A percentile compares a stretch with the other conserved stretches of the same genome.
Evolutionary conservation across 2,797 vertebrate genomes (phyloP).

Genomic region (Sardinella longiceps): DNA sequence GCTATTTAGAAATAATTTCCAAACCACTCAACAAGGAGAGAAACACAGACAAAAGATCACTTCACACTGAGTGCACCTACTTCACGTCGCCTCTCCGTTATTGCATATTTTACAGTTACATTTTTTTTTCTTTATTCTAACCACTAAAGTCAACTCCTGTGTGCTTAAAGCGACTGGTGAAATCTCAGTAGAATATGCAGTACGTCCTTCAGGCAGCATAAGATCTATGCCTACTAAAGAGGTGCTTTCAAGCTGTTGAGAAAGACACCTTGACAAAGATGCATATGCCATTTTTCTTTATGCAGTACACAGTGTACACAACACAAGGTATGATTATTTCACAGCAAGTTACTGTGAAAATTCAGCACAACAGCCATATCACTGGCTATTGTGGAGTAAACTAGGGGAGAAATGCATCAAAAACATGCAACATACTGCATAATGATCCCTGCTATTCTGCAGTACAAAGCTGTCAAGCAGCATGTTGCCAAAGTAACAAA

Average conservation of each 20-base stretch:
- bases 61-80: neutral
- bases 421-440: neutral
- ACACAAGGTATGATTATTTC: neutral
- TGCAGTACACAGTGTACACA: neutral
- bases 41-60: slow-evolving; percentile 1
- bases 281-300: neutral
- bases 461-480: neutral
- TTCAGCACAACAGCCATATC: neutral
- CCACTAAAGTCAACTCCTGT: slow-evolving; percentile 11
- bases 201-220: neutral
- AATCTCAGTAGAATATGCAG: neutral
- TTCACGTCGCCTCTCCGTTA: slow-evolving; percentile 11
- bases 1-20: slow-evolving; percentile 14
- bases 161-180: neutral
- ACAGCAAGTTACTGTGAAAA: neutral
- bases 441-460: neutral
- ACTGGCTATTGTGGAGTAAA: neutral
- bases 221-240: neutral
- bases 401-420: neutral
- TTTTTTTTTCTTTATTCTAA: neutral
- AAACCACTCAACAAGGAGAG: neutral
- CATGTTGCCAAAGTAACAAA: neutral
- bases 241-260: neutral
- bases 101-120: slow-evolving; percentile 8
- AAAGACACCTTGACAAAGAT: neutral